Percentiles rank a stretch among this genome's conserved stretches.
Conservation (phyloP, 2,113 vertebrate genomes). For the Notothenia rossii region DNA sequence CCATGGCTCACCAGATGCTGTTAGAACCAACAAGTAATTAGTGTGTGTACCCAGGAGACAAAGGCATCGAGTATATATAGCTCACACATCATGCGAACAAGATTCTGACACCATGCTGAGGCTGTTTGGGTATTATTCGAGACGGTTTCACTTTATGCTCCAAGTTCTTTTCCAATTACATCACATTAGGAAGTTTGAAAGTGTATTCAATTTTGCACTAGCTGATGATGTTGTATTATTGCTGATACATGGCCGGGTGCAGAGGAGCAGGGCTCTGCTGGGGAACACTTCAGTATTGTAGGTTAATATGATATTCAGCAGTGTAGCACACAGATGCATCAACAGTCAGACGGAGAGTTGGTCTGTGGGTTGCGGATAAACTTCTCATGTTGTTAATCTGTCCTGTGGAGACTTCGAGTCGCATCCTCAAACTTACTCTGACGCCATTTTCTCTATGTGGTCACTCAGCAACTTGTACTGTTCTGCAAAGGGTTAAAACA, state of each 20-base stretch:
- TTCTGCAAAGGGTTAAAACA: conserved; percentile 81
- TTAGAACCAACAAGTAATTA: conserved; percentile 22
- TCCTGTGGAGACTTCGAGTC: conserved; percentile 12
- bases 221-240: conserved; percentile 40
- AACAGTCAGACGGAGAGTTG: background rate
- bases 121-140: conserved; percentile 10
- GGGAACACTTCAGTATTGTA: conserved; percentile 31
- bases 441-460: conserved; percentile 95
- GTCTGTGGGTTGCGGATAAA: background rate
- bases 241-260: conserved; percentile 25
- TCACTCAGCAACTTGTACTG: conserved; percentile 95
- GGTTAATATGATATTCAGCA: conserved; percentile 6
- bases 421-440: conserved; percentile 79
- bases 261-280: conserved; percentile 31
- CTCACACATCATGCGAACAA: background rate
- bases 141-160: conserved; percentile 2
- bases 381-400: background rate
- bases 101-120: background rate
- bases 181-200: too few species aligned
- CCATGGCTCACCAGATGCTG: background rate
- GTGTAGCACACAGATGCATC: conserved; percentile 15
- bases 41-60: conserved; percentile 21
- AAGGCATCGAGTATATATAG: conserved; percentile 10
- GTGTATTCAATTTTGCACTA: background rate
- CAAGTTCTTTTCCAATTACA: background rate